phyloP scores from a whole-genome alignment of 2,113 vertebrate species.

The Crotalus viridis region DNA sequence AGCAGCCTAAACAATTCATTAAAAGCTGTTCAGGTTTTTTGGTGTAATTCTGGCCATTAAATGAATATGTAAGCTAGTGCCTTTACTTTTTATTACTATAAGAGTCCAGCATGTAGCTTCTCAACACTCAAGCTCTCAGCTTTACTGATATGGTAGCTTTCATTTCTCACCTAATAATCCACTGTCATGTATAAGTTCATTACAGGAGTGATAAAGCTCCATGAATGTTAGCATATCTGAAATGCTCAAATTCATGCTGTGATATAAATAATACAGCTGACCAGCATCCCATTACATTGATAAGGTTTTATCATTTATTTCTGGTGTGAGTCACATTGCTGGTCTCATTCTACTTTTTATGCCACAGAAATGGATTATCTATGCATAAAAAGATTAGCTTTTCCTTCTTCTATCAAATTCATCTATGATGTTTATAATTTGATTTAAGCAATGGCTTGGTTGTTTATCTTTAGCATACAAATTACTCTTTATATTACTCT shows the following conservation, averaged over 20 bases:
- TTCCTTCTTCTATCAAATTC: background rate
- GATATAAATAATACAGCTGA: background rate
- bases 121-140: background rate
- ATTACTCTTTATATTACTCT: background rate
- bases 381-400: background rate
- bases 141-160: background rate
- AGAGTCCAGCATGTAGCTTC: background rate
- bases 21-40: background rate
- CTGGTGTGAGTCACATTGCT: background rate
- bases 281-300: background rate
- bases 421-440: background rate
- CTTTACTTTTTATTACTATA: background rate
- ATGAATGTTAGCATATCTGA: background rate
- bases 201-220: background rate
- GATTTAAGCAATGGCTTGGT: background rate
- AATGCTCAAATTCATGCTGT: background rate
- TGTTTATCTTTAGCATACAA: background rate
- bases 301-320: background rate
- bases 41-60: background rate
- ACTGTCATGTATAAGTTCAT: background rate
- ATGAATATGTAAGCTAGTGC: background rate
- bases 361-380: background rate
- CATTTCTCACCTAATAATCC: background rate
- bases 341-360: background rate
- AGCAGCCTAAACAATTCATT: background rate